Conservation (phyloP, 2,797 vertebrate species). For the Urosaurus nigricauda region DNA sequence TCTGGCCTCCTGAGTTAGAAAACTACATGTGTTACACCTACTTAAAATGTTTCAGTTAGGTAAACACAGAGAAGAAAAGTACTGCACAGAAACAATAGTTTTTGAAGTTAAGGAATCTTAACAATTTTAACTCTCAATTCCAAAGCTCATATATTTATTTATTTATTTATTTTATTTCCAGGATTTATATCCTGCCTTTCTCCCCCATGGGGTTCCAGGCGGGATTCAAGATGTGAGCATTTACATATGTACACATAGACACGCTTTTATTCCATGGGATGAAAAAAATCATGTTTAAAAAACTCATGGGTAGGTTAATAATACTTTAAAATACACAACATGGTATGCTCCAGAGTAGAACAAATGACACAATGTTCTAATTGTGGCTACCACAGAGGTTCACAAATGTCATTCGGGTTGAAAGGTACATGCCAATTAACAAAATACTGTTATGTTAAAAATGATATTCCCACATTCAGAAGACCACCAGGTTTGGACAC, state of each 20-base stretch:
- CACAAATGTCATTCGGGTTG: constrained; percentile 24
- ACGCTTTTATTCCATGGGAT: neutral
- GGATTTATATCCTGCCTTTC: too few species aligned
- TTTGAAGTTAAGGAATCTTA: neutral
- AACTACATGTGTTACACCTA: constrained; percentile 12
- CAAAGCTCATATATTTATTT: constrained; percentile 5
- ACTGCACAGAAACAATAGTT: constrained; percentile 20
- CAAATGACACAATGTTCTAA: constrained; percentile 33
- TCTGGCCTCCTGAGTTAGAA: constrained; percentile 48
- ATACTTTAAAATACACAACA: neutral
- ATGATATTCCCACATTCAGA: neutral
- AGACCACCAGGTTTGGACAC: neutral
- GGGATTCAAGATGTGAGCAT: neutral
- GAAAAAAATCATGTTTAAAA: neutral
- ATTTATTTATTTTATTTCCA: too few species aligned
- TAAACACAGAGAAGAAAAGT: neutral
- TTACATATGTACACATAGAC: too few species aligned
- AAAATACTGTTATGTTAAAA: neutral
- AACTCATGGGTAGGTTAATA: neutral
- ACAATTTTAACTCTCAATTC: neutral
- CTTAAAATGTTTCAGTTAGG: constrained; percentile 3
- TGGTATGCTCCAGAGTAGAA: neutral
- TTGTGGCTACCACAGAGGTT: neutral
- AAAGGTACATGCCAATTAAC: constrained; percentile 14
- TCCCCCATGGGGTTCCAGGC: too few species aligned